These are phyloP conservation scores for Nephotettix cincticeps DNA, from an alignment of 1,140 invertebrate genomes.

Conservation along the genomic window DNA sequence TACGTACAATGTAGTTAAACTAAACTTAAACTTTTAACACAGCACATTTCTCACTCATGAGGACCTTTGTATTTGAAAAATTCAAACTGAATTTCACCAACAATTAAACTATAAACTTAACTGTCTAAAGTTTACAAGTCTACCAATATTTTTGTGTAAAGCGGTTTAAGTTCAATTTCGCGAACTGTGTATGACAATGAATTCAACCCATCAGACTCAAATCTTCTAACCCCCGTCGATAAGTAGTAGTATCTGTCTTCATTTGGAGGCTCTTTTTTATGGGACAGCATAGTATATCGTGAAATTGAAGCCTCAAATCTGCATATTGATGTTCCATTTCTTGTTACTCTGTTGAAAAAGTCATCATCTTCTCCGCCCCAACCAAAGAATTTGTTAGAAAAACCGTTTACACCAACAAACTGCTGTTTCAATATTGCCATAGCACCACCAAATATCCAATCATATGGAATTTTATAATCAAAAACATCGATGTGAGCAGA, in stretches of 20 bases:
- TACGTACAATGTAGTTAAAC: too few relatives aligned
- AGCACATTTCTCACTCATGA: too few relatives aligned
- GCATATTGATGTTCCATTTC: constrained; percentile 57
- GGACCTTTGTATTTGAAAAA: too few relatives aligned
- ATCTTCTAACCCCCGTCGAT: constrained; percentile 53
- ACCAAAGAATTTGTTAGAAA: constrained; percentile 87
- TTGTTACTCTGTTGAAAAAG: constrained; percentile 53
- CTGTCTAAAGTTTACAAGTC: constrained; percentile 38
- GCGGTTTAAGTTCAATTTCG: constrained; percentile 32
- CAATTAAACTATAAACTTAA: too few relatives aligned
- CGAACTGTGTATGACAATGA: constrained; percentile 56
- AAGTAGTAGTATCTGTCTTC: constrained; percentile 45
- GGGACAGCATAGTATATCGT: constrained; percentile 74
- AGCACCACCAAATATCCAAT: constrained; percentile 72
- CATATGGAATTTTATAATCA: constrained; percentile 76
- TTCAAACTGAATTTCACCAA: too few relatives aligned
- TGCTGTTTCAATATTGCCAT: constrained; percentile 68
- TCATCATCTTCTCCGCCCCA: constrained; percentile 93
- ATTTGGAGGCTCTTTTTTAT: constrained; percentile 59
- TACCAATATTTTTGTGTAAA: constrained; percentile 39
- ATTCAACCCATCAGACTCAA: constrained; percentile 66
- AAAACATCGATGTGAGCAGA: constrained; percentile 89
- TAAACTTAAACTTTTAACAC: too few relatives aligned
- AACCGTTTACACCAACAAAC: constrained; percentile 83
- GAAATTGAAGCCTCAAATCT: constrained; percentile 71